Conservation (phyloP, 1,140 invertebrate species). For the Frieseomelitta varia region DNA sequence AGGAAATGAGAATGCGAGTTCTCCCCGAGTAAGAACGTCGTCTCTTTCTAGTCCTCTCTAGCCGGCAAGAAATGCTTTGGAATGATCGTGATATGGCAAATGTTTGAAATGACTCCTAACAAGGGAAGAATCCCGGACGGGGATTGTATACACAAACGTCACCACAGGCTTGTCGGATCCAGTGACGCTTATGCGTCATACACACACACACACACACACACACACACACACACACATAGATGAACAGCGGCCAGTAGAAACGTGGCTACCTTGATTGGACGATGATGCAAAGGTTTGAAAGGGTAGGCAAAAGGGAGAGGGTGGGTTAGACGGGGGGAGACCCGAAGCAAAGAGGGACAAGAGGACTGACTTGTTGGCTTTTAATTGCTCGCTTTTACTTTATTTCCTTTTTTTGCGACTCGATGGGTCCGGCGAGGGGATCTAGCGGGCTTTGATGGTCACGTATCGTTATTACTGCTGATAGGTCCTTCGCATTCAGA, state of each 20-base stretch:
- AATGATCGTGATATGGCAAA: conserved; percentile 66
- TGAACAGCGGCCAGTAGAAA: neutral
- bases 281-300: conserved; percentile 63
- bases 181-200: neutral
- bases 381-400: conserved; percentile 69
- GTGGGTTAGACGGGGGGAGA: neutral
- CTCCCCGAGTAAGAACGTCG: conserved; percentile 11
- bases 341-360: conserved; percentile 15
- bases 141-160: conserved; percentile 32
- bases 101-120: conserved; percentile 69
- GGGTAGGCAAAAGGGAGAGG: conserved; percentile 3
- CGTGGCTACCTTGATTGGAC: conserved; percentile 61
- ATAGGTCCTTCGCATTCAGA: conserved; percentile 40
- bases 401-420: conserved; percentile 60
- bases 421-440: conserved; percentile 42
- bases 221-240: neutral
- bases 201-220: too few relatives aligned
- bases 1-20: neutral
- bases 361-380: conserved; percentile 51
- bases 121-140: conserved; percentile 57
- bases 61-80: conserved; percentile 55
- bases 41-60: conserved; percentile 42
- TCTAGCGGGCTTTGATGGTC: conserved; percentile 55
- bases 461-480: conserved; percentile 63
- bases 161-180: too few relatives aligned